phyloP scores from a whole-genome alignment of 1,140 invertebrate genomes.

The Cydia splendana region DNA sequence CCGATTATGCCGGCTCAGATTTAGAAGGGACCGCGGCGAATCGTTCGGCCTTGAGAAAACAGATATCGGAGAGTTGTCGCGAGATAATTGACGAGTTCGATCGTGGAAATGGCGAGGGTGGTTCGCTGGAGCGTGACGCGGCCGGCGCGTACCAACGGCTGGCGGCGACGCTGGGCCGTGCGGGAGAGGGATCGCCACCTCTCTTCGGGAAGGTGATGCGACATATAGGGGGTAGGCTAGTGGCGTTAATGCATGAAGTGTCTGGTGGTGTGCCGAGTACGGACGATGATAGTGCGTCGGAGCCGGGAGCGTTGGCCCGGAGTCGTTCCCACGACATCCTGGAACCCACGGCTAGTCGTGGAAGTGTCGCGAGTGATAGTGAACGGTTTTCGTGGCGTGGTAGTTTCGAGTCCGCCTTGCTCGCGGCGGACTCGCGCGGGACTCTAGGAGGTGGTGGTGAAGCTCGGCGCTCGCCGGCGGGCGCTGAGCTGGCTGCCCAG shows the following conservation, averaged over 20 bases:
- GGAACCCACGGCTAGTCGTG: constrained; percentile 81
- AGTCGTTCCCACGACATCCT: constrained; percentile 90
- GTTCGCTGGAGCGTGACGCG: constrained; percentile 85
- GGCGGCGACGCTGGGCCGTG: constrained; percentile 88
- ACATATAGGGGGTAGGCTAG: constrained; percentile 93
- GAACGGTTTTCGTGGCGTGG: constrained; percentile 94
- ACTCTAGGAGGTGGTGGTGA: constrained; percentile 87
- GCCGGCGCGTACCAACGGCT: constrained; percentile 91
- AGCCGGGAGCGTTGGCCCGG: constrained; percentile 71
- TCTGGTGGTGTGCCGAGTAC: constrained; percentile 90
- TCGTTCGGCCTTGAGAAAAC: constrained; percentile 88
- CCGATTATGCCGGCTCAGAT: constrained; percentile 94
- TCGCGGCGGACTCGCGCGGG: constrained; percentile 89
- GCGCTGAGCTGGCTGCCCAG: constrained; percentile 87
- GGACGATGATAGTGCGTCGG: constrained; percentile 87
- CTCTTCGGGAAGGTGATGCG: constrained; percentile 96
- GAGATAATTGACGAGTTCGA: constrained; percentile 93
- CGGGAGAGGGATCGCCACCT: constrained; percentile 88
- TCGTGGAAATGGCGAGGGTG: constrained; percentile 82
- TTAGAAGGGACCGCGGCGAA: constrained; percentile 86
- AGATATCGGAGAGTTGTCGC: constrained; percentile 92
- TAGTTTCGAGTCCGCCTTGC: constrained; percentile 92
- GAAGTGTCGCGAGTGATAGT: constrained; percentile 90
- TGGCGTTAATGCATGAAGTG: constrained; percentile 95
- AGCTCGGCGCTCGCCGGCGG: constrained; percentile 88